Conservation (phyloP, 2,113 vertebrate species). For the Notarius lentiginosus region DNA sequence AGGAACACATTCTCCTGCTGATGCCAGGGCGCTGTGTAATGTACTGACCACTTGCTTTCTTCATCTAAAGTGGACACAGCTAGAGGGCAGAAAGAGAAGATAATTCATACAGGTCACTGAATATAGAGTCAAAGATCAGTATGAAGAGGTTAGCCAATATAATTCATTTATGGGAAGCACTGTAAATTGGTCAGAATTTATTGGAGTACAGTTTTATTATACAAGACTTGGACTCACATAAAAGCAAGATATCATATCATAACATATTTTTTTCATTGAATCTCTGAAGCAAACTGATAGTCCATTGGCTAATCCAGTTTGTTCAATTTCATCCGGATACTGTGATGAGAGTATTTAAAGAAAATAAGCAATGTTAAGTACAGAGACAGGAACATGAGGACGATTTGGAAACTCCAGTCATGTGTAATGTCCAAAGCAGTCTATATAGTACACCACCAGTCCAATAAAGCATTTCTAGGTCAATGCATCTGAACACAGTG, state of each 20-base stretch:
- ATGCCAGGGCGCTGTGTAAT: conserved; percentile 93
- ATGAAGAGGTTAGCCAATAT: neutral
- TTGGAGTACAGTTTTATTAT: neutral
- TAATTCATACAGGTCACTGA: neutral
- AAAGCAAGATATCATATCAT: neutral
- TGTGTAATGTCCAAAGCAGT: conserved; percentile 10
- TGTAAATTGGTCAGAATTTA: neutral
- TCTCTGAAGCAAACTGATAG: neutral
- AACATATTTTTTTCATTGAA: neutral
- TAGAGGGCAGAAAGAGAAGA: conserved; percentile 60
- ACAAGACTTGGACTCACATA: neutral
- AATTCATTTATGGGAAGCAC: neutral
- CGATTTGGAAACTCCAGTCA: conserved; percentile 26
- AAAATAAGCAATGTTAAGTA: neutral
- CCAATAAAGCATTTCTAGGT: conserved; percentile 29
- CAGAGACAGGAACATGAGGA: neutral
- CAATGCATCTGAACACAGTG: conserved; percentile 28
- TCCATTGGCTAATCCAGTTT: neutral
- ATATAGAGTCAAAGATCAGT: neutral
- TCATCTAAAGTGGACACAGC: conserved; percentile 97
- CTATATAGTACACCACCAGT: neutral
- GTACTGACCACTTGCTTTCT: conserved; percentile 95
- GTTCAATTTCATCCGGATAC: neutral
- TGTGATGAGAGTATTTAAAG: neutral
- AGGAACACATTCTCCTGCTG: conserved; percentile 97